Conservation (phyloP, 2,888 invertebrate genomes). For the Drosophila anomalata region DNA sequence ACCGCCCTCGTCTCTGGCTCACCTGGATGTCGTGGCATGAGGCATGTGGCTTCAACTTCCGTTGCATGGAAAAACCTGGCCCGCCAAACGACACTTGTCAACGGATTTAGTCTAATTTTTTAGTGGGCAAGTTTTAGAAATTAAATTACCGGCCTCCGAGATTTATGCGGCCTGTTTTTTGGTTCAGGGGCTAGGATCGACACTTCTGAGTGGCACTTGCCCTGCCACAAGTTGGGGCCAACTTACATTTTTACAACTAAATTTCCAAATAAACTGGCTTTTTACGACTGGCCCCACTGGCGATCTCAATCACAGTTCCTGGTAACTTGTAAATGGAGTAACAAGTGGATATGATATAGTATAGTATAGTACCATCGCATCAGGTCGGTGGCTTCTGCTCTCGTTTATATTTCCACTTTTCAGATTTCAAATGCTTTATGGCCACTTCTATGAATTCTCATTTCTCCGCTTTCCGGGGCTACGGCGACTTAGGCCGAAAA, state of each 20-base stretch:
- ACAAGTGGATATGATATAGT: conserved; percentile 67
- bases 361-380: conserved; percentile 20
- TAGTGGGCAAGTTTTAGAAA: conserved; percentile 46
- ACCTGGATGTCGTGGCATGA: background rate
- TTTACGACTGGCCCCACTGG: conserved; percentile 60
- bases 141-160: conserved; percentile 59
- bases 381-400: conserved; percentile 46
- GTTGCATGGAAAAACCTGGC: conserved; percentile 57
- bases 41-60: conserved; percentile 66
- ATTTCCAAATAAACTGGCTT: conserved; percentile 68
- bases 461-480: conserved; percentile 18
- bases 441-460: conserved; percentile 69
- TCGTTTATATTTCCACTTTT: conserved; percentile 44
- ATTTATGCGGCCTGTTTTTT: conserved; percentile 65
- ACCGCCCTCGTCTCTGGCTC: background rate
- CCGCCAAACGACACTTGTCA: conserved; percentile 64
- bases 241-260: conserved; percentile 62
- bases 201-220: conserved; percentile 65
- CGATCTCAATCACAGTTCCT: conserved; percentile 80
- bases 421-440: conserved; percentile 66
- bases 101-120: conserved; percentile 66
- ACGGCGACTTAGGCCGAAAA: conserved; percentile 53
- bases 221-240: conserved; percentile 55
- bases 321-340: conserved; percentile 79
- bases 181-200: conserved; percentile 26